phyloP scores from a whole-genome alignment of 2,113 vertebrate genomes.

The Pipa parva region DNA sequence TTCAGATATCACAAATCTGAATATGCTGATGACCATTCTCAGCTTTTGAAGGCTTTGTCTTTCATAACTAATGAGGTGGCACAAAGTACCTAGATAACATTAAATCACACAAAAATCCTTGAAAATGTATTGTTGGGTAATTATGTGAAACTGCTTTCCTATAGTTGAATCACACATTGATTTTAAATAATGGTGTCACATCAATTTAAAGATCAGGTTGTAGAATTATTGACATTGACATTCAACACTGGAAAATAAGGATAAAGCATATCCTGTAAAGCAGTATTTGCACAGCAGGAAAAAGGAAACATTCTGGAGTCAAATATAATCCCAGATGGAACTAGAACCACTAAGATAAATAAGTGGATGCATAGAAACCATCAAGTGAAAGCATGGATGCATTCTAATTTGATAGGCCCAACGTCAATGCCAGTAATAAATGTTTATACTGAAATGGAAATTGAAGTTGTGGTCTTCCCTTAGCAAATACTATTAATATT shows the following conservation, averaged over 20 bases:
- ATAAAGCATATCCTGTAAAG: slow-evolving; percentile 30
- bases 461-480: slow-evolving; percentile 26
- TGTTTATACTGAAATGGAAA: slow-evolving; percentile 36
- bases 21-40: slow-evolving; percentile 33
- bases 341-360: slow-evolving; percentile 24
- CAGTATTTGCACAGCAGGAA: slow-evolving; percentile 24
- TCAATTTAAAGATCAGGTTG: slow-evolving; percentile 28
- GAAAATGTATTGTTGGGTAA: slow-evolving; percentile 28
- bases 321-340: slow-evolving; percentile 30
- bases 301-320: slow-evolving; percentile 29
- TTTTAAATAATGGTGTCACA: slow-evolving; percentile 38
- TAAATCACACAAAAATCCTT: slow-evolving; percentile 36
- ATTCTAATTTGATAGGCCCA: slow-evolving; percentile 17
- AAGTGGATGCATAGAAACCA: slow-evolving; percentile 24
- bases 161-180: slow-evolving; percentile 22
- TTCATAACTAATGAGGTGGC: slow-evolving; percentile 40
- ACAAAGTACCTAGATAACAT: slow-evolving; percentile 37
- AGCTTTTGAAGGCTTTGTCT: slow-evolving; percentile 34
- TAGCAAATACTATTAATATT: slow-evolving; percentile 36
- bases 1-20: slow-evolving; percentile 20
- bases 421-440: slow-evolving; percentile 32
- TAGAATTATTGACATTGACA: slow-evolving; percentile 16
- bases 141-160: slow-evolving; percentile 12
- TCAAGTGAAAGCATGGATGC: slow-evolving; percentile 4
- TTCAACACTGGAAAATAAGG: slow-evolving; percentile 28